Evolutionary conservation across 2,113 vertebrate genomes (phyloP).

Genomic region (Phrynosoma blainvillii): DNA sequence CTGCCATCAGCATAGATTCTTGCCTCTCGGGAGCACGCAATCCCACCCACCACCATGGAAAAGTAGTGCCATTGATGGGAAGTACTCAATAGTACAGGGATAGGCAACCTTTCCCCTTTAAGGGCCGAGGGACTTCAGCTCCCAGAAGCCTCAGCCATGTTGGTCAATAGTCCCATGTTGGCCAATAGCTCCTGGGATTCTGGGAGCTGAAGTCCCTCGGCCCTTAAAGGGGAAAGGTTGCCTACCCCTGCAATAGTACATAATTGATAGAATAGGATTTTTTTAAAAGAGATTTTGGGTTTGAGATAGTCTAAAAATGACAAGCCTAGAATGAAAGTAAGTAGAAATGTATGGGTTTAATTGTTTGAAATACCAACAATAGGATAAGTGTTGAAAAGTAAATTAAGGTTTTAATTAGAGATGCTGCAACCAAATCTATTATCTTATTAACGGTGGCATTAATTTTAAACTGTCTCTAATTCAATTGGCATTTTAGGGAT

Average conservation of each 20-base stretch:
- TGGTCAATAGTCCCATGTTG: no score
- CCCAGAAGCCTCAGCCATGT: no score
- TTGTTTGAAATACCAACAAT: slow-evolving; percentile 31
- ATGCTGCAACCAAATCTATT: slow-evolving; percentile 24
- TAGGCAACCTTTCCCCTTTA: no score
- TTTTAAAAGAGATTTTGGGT: not conserved
- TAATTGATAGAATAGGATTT: not conserved
- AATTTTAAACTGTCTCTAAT: slow-evolving; percentile 32
- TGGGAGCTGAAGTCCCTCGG: no score
- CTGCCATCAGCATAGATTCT: no score
- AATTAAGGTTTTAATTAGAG: slow-evolving; percentile 36
- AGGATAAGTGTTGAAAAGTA: slow-evolving; percentile 33
- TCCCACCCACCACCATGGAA: no score
- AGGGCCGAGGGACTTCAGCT: no score
- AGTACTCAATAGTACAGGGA: not conserved
- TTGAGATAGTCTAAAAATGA: not conserved
- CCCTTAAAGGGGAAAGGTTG: no score
- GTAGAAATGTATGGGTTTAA: slow-evolving; percentile 21
- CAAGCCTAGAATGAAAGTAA: not conserved
- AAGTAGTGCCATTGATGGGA: no score
- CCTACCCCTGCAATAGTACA: not conserved
- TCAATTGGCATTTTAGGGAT: slow-evolving; percentile 32
- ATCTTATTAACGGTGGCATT: slow-evolving; percentile 32
- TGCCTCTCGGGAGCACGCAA: no score
- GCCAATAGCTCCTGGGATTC: no score